Percentiles rank a stretch among this genome's conserved stretches.
Conservation (phyloP, 2,797 vertebrate species). For the Lophius americanus region DNA sequence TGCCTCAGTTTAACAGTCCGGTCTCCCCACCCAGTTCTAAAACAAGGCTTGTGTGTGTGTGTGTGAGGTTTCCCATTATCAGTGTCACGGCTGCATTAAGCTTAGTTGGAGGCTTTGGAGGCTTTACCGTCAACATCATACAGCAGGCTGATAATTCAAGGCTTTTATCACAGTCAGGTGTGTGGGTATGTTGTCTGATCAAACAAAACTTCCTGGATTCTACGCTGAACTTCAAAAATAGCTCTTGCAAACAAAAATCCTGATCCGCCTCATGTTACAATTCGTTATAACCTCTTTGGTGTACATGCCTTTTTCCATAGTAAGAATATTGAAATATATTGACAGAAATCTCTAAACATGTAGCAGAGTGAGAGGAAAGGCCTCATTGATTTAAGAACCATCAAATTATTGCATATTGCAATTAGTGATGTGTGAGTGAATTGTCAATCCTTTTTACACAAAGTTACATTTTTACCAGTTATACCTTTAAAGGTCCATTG, state of each 20-base stretch:
- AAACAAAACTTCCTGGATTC: conserved; percentile 70
- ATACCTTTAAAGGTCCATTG: too few relatives aligned
- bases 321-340: conserved; percentile 3
- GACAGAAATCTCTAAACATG: background rate
- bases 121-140: conserved; percentile 71
- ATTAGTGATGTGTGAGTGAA: background rate
- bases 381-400: background rate
- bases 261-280: background rate
- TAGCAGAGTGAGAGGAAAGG: background rate
- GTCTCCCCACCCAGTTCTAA: conserved; percentile 37
- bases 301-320: background rate
- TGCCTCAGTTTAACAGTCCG: conserved; percentile 11
- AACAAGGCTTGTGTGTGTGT: conserved; percentile 39
- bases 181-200: conserved; percentile 69
- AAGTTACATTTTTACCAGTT: too few relatives aligned
- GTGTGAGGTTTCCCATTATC: conserved; percentile 62
- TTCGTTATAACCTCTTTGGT: background rate
- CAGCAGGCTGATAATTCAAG: conserved; percentile 63
- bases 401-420: background rate
- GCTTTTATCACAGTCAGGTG: conserved; percentile 63
- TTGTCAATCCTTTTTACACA: too few relatives aligned
- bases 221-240: conserved; percentile 66
- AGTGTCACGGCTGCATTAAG: conserved; percentile 54
- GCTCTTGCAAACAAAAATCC: conserved; percentile 41
- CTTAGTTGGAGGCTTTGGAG: conserved; percentile 36